These are phyloP conservation scores for Xylophagus ater DNA, from an alignment of 2,888 invertebrate species.

Conservation along the genomic window DNA sequence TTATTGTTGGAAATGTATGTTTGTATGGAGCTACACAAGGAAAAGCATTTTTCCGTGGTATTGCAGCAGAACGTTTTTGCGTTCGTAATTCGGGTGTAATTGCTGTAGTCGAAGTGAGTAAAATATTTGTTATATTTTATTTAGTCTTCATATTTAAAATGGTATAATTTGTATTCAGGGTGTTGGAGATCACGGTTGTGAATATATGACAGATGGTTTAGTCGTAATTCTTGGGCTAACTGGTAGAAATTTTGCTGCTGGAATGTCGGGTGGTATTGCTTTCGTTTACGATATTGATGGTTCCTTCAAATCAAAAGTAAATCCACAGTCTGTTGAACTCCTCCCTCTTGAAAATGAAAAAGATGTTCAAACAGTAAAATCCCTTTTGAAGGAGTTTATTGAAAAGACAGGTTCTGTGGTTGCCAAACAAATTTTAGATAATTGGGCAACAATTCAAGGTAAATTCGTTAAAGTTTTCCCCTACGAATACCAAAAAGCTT, in stretches of 20 bases:
- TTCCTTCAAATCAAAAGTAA: conserved; percentile 77
- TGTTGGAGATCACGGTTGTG: conserved; percentile 98
- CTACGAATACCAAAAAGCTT: conserved; percentile 85
- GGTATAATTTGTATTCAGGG: conserved; percentile 43
- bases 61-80: conserved; percentile 96
- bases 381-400: conserved; percentile 72
- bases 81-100: conserved; percentile 94
- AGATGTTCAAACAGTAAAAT: conserved; percentile 66
- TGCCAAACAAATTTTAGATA: conserved; percentile 63
- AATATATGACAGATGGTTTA: conserved; percentile 97
- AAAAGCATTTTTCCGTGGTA: conserved; percentile 86
- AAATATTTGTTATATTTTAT: conserved; percentile 1
- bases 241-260: conserved; percentile 97
- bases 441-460: conserved; percentile 66
- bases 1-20: conserved; percentile 96
- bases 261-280: conserved; percentile 95
- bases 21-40: conserved; percentile 96
- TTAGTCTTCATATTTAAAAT: neutral
- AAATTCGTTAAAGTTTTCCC: conserved; percentile 95
- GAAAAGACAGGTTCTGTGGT: conserved; percentile 79
- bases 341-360: conserved; percentile 65
- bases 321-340: conserved; percentile 90
- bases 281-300: conserved; percentile 87
- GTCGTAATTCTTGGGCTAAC: conserved; percentile 88
- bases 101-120: conserved; percentile 75